phyloP scores from a whole-genome alignment of 53 echinoderm and acorn worm species.

The Astropecten irregularis region DNA sequence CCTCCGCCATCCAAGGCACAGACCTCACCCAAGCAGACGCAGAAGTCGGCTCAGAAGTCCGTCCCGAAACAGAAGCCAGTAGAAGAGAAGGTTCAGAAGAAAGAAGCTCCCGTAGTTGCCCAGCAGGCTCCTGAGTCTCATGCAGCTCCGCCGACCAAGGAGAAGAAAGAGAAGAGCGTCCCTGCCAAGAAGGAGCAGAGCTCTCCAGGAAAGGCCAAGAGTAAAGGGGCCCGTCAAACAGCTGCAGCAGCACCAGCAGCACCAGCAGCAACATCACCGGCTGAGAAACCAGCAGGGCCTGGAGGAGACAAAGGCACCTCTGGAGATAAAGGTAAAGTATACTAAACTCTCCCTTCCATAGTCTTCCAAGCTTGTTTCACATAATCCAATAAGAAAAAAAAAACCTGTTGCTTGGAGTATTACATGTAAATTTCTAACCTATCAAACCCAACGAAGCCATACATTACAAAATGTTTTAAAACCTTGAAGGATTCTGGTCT shows the following conservation, averaged over 20 bases:
- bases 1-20: conserved; percentile 36
- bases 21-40: conserved; percentile 12
- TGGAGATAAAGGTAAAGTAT: too few species aligned
- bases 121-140: conserved; percentile 42
- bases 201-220: conserved; percentile 30
- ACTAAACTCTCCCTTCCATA: too few species aligned
- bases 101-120: conserved; percentile 33
- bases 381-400: too few species aligned
- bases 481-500: too few species aligned
- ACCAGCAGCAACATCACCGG: background rate
- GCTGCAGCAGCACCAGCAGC: too few species aligned
- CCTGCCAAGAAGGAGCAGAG: conserved; percentile 9
- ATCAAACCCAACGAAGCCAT: too few species aligned
- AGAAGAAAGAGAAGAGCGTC: conserved; percentile 15
- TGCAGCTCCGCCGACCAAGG: conserved; percentile 40
- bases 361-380: too few species aligned
- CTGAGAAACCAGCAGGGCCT: conserved; percentile 20
- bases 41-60: conserved; percentile 26
- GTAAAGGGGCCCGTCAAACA: conserved; percentile 1
- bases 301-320: conserved; percentile 31
- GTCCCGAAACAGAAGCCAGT: conserved; percentile 33
- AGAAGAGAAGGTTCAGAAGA: conserved; percentile 46
- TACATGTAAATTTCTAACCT: too few species aligned
- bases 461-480: too few species aligned
- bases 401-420: too few species aligned